Conservation (phyloP, 2,888 invertebrate species). For the Chalcosyrphus nemorum region DNA sequence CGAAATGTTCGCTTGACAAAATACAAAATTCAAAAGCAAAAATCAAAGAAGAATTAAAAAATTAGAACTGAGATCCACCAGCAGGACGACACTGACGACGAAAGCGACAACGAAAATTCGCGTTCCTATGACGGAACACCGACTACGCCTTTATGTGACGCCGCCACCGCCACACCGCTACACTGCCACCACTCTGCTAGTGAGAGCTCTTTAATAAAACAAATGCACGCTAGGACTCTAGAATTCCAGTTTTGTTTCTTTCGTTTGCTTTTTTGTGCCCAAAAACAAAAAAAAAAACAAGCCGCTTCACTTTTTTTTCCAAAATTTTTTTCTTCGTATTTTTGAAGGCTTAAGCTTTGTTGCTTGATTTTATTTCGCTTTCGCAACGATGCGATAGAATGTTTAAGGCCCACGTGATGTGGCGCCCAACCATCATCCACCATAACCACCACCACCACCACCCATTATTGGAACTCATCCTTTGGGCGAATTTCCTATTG, state of each 20-base stretch:
- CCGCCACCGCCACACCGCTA: too few relatives aligned
- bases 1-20: constrained; percentile 72
- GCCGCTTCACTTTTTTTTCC: constrained; percentile 37
- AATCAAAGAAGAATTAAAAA: constrained; percentile 73
- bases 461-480: constrained; percentile 71
- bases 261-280: constrained; percentile 19
- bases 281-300: constrained; percentile 34
- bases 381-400: constrained; percentile 64
- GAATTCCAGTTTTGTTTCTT: constrained; percentile 64
- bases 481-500: constrained; percentile 64
- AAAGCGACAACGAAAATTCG: constrained; percentile 14
- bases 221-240: constrained; percentile 65
- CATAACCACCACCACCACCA: constrained; percentile 31
- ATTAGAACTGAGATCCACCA: constrained; percentile 65
- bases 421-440: constrained; percentile 5
- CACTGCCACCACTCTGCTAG: background rate
- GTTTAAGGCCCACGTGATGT: constrained; percentile 67
- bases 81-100: background rate
- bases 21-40: constrained; percentile 70
- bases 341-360: constrained; percentile 67
- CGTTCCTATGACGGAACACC: background rate
- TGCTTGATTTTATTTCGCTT: constrained; percentile 72
- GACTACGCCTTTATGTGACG: constrained; percentile 10
- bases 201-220: constrained; percentile 70
- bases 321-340: constrained; percentile 46